These are phyloP conservation scores for Bufo gargarizans DNA, from an alignment of 2,113 vertebrate genomes.

Conservation along the genomic window DNA sequence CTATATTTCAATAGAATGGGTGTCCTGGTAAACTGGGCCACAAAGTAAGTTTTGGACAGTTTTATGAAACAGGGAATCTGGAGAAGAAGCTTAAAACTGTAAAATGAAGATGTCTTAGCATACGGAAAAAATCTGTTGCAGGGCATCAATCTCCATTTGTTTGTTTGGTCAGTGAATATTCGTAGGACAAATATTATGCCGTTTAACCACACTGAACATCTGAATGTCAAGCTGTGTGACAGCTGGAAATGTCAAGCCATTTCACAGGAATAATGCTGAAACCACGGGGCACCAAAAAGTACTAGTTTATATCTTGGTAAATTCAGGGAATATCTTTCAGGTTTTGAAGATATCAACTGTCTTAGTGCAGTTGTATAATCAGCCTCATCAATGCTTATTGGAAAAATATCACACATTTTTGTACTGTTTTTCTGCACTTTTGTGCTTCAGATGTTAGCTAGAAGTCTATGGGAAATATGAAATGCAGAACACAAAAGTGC, in stretches of 20 bases:
- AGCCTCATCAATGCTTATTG: background rate
- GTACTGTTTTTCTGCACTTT: too few species aligned
- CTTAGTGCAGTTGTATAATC: background rate
- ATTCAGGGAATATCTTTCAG: constrained; percentile 13
- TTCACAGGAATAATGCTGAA: constrained; percentile 18
- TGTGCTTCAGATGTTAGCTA: too few species aligned
- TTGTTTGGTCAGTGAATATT: constrained; percentile 39
- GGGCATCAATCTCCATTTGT: constrained; percentile 22
- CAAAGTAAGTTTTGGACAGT: constrained; percentile 48
- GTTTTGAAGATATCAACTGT: background rate
- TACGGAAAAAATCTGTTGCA: constrained; percentile 34
- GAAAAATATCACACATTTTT: too few species aligned
- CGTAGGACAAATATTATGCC: constrained; percentile 22
- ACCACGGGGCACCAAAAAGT: constrained; percentile 2
- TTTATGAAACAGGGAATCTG: constrained; percentile 47
- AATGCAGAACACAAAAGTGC: too few species aligned
- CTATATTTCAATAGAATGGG: constrained; percentile 38
- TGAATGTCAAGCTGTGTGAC: constrained; percentile 44
- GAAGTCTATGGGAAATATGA: too few species aligned
- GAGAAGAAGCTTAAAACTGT: constrained; percentile 11
- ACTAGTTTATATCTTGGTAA: background rate
- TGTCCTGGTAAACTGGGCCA: constrained; percentile 37
- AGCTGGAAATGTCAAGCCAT: constrained; percentile 46
- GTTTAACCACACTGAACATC: constrained; percentile 11
- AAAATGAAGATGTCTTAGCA: constrained; percentile 38